Evolutionary conservation across 2,113 vertebrate species (phyloP).

Genomic region (Trogon melanurus): DNA sequence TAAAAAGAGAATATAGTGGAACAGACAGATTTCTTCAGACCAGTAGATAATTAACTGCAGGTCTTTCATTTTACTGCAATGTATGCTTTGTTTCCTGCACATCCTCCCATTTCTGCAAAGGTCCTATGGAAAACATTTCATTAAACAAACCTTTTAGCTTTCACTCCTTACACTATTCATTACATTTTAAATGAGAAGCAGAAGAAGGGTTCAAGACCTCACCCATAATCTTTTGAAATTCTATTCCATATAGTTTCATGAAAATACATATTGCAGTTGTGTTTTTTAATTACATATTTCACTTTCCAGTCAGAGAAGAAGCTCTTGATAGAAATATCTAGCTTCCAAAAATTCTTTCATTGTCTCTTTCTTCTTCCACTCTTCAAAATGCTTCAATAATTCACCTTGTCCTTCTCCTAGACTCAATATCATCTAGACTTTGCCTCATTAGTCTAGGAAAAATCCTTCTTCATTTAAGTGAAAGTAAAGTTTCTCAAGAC

Average conservation of each 20-base stretch:
- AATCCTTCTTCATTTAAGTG: not conserved
- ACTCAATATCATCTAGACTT: not conserved
- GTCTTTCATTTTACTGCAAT: not conserved
- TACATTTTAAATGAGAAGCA: not conserved
- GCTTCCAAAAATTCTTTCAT: not conserved
- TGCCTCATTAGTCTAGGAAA: not conserved
- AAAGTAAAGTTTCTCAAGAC: not conserved
- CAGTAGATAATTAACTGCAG: not conserved
- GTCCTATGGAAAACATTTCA: not conserved
- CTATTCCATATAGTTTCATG: not conserved
- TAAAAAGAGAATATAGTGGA: not conserved
- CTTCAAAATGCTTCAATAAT: not conserved
- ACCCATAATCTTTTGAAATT: not conserved
- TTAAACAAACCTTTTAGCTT: not conserved
- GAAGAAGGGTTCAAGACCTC: not conserved
- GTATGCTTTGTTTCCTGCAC: not conserved
- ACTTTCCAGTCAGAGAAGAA: not conserved
- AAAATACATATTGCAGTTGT: not conserved
- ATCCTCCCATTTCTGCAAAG: not conserved
- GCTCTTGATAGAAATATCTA: not conserved
- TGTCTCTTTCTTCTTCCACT: not conserved
- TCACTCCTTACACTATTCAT: not conserved
- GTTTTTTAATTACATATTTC: accelerated
- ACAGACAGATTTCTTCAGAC: not conserved
- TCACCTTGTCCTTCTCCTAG: not conserved